Evolutionary conservation across 2,113 vertebrate genomes (phyloP).

Genomic region (Azemiops feae): DNA sequence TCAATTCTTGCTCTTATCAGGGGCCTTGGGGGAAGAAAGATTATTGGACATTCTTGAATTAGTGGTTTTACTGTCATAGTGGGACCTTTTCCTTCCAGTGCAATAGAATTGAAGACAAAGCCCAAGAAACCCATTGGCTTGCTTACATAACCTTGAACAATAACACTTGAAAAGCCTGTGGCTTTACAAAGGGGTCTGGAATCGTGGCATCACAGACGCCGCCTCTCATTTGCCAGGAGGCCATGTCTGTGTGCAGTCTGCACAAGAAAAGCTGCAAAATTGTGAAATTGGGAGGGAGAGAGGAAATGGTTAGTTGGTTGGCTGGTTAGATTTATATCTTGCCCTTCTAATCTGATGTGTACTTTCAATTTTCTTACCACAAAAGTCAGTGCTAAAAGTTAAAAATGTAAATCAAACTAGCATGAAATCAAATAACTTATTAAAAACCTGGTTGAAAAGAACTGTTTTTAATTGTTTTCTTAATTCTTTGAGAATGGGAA

Average conservation of each 20-base stretch:
- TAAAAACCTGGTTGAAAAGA: neutral
- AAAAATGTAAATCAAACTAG: neutral
- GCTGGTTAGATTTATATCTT: neutral
- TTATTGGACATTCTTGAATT: conserved; percentile 22
- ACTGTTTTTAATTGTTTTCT: neutral
- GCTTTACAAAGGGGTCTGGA: conserved; percentile 23
- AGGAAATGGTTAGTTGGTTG: neutral
- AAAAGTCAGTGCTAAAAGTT: neutral
- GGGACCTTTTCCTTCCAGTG: conserved; percentile 5
- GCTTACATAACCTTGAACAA: conserved; percentile 7
- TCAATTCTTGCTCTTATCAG: neutral
- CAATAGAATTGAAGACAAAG: conserved; percentile 3
- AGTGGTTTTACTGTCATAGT: conserved; percentile 21
- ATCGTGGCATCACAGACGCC: neutral
- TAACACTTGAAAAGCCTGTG: conserved; percentile 2
- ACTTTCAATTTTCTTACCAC: neutral
- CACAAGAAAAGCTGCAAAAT: neutral
- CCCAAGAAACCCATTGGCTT: neutral
- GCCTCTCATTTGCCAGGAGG: neutral
- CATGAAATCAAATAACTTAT: neutral
- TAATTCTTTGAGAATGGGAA: neutral
- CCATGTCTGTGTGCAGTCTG: neutral
- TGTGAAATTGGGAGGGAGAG: neutral
- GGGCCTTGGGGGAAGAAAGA: conserved; percentile 7
- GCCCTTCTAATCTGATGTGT: neutral